Base-by-base conservation (phyloP, 1,140 invertebrate genomes). In the Palaemon carinicauda region DNA sequence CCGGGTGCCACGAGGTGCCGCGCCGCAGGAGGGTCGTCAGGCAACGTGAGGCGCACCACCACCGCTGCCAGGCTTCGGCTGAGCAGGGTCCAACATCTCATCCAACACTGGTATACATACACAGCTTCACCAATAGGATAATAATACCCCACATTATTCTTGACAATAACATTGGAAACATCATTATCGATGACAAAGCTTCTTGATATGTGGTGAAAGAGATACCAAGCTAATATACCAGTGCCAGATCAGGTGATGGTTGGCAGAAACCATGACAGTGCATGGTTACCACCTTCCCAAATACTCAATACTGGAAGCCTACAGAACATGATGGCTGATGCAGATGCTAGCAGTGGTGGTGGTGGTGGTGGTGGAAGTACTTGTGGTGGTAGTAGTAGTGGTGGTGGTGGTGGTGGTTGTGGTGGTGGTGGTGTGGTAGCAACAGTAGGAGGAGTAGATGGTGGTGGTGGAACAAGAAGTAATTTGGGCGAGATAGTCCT, bases 1-100 rank as follows among this genome's bases (percentile, higher is more conserved):
- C 84, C 84, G 84, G 84, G 84, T 86, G 84, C 84, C 84, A 33
- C 78, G 75, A 86, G 84, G 84, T 86, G 84, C 84, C 84, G 84
- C 84, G 84, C 84, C 41, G 83, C 41, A 73, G 27, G 69, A 31
- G 24, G 33, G 33, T 73, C 69, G 15, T 73, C 69, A 24, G 69
- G 69, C 69, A 24, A 73, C 69, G 33, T 31, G 24, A 24, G 65
- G 80, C 41, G 41, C 41, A 41, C 41, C 41, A 41, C 41, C 41
- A 41, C 41, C 41, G 41, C 41, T 41, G 41, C 41, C 41, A 41
- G 41, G 41, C 41, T 41, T 75, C 33, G 73, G 73, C 51, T 75
- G 73, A 75, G 15, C 51, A 75, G 73, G 73, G 73, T 41, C 33
- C 73, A 75, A 19, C 73, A 75, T 50, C 73, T 75, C 51, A 75